A percentile compares a stretch with the other conserved stretches of the same genome.
Evolutionary conservation across 2,888 invertebrate species (phyloP).

Genomic region (Pammene aurita): DNA sequence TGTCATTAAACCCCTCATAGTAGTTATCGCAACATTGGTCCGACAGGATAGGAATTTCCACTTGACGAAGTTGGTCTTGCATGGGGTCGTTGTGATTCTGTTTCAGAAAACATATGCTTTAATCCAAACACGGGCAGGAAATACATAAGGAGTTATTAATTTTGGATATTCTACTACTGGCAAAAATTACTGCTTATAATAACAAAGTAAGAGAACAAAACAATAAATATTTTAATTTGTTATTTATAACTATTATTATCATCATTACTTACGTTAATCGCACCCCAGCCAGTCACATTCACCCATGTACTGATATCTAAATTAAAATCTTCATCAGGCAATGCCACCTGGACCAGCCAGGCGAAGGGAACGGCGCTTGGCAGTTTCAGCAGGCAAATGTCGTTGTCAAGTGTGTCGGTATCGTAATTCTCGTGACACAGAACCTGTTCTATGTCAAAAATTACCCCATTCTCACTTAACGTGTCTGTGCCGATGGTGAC

Average conservation of each 20-base stretch:
- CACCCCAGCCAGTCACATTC: constrained; percentile 13
- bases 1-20: background rate
- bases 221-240: no score
- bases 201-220: no score
- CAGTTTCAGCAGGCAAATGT: constrained; percentile 12
- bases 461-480: background rate
- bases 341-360: background rate
- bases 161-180: no score
- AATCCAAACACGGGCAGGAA: no score
- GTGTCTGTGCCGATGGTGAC: background rate
- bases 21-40: background rate
- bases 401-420: background rate
- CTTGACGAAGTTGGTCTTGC: background rate
- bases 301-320: background rate
- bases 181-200: no score
- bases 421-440: constrained; percentile 5
- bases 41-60: background rate
- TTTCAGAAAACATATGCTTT: background rate
- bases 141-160: no score
- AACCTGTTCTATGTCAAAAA: background rate
- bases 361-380: background rate
- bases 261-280: background rate
- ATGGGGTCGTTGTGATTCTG: background rate
- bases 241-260: no score
- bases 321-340: background rate